Conservation (phyloP, 2,888 invertebrate genomes). For the Trilocha varians region DNA sequence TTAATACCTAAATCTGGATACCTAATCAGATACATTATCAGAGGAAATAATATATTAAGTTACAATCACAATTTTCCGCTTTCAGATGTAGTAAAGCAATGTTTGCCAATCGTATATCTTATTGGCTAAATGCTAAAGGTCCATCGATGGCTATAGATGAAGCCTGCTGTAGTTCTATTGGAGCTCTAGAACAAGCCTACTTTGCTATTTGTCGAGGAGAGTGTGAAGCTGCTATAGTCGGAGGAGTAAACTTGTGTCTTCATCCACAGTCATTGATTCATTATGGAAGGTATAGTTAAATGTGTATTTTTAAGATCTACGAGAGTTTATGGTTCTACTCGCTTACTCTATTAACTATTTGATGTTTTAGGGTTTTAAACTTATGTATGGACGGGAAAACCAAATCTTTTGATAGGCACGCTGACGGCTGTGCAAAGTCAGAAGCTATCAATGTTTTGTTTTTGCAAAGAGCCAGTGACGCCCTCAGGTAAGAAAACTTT, state of each 20-base stretch:
- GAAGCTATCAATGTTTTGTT: constrained; percentile 80
- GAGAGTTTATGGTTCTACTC: too few species aligned
- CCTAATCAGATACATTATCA: too few species aligned
- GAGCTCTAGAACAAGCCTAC: constrained; percentile 28
- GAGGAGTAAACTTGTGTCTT: constrained; percentile 39
- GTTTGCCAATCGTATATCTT: constrained; percentile 39
- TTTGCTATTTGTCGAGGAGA: constrained; percentile 24
- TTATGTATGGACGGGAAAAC: constrained; percentile 87
- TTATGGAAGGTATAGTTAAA: constrained; percentile 7
- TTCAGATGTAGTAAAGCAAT: constrained; percentile 18
- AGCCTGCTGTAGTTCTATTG: constrained; percentile 22
- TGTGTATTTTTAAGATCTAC: neutral
- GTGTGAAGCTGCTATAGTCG: constrained; percentile 67
- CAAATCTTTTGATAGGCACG: constrained; percentile 87
- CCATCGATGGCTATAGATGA: constrained; percentile 30
- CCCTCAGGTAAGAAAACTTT: constrained; percentile 58
- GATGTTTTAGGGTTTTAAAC: constrained; percentile 25
- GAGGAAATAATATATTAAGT: too few species aligned
- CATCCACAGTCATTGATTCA: constrained; percentile 43
- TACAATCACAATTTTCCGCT: too few species aligned
- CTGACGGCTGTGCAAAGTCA: constrained; percentile 82
- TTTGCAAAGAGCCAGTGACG: constrained; percentile 77
- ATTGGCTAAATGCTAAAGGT: constrained; percentile 32
- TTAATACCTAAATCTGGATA: too few species aligned
- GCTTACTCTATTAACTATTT: neutral